phyloP scores from a whole-genome alignment of 37 sponge, comb jelly and placozoan genomes.

The Oopsacas minuta region DNA sequence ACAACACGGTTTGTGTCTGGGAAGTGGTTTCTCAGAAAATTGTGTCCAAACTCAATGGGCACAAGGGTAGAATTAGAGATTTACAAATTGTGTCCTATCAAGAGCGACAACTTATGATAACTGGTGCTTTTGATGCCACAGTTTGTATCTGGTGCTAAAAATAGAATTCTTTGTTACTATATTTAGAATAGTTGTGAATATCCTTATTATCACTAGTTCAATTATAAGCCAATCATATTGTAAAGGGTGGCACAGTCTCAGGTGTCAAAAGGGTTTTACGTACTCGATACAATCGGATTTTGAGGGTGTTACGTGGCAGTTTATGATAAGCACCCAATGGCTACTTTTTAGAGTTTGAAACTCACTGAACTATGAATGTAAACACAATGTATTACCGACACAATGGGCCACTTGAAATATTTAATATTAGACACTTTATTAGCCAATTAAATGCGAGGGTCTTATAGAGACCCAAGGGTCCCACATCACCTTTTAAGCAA shows the following conservation, averaged over 20 bases:
- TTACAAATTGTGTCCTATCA: not conserved
- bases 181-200: not conserved
- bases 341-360: too few relatives aligned
- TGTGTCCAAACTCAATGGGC: constrained; percentile 43
- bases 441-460: not conserved
- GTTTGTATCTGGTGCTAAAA: constrained; percentile 2
- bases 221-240: too few relatives aligned
- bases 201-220: too few relatives aligned
- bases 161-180: not conserved
- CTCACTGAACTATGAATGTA: too few relatives aligned
- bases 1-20: constrained; percentile 48
- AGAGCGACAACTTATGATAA: not conserved
- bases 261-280: too few relatives aligned
- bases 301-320: too few relatives aligned
- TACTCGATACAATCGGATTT: too few relatives aligned
- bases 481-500: not conserved
- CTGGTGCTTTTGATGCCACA: not conserved
- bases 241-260: too few relatives aligned
- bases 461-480: not conserved
- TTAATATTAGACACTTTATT: too few relatives aligned
- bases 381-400: too few relatives aligned
- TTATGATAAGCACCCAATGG: too few relatives aligned
- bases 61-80: constrained; percentile 27
- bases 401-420: too few relatives aligned
- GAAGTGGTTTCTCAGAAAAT: constrained; percentile 52